Evolutionary conservation across 2,888 invertebrate species (phyloP).

Genomic region (Eupithecia inturbata): DNA sequence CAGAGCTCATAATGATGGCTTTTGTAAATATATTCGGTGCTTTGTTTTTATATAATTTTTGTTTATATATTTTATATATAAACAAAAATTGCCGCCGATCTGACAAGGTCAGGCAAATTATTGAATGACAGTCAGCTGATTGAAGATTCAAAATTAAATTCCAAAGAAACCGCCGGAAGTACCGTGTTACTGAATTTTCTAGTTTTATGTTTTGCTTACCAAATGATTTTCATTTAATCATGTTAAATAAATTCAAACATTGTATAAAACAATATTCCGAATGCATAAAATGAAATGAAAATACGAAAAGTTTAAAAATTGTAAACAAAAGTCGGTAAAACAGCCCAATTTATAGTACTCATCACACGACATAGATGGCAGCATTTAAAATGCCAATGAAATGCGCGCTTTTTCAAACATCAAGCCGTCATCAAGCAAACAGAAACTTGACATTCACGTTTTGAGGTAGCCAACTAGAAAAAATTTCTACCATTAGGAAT

Average conservation of each 20-base stretch:
- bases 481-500: slow-evolving; percentile 36
- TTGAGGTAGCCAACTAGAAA: slow-evolving; percentile 53
- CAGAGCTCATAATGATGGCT: slow-evolving; percentile 47
- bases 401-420: slow-evolving; percentile 65
- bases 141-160: background rate
- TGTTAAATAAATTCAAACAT: background rate
- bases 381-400: slow-evolving; percentile 48
- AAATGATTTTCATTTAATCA: background rate
- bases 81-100: background rate
- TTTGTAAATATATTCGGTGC: slow-evolving; percentile 14
- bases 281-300: background rate
- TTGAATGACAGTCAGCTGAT: slow-evolving; percentile 5
- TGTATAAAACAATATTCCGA: background rate
- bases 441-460: slow-evolving; percentile 58
- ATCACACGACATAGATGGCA: slow-evolving; percentile 61
- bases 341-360: slow-evolving; percentile 39
- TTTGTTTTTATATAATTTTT: background rate
- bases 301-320: background rate
- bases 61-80: too few species aligned
- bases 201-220: background rate
- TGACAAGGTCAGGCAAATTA: slow-evolving; percentile 8
- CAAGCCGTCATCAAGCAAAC: slow-evolving; percentile 10
- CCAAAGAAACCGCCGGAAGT: slow-evolving; percentile 3
- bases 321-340: slow-evolving; percentile 45
- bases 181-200: background rate